Conservation (phyloP, 53 echinoderm and acorn worm genomes). For the Echinometra lucunter region DNA sequence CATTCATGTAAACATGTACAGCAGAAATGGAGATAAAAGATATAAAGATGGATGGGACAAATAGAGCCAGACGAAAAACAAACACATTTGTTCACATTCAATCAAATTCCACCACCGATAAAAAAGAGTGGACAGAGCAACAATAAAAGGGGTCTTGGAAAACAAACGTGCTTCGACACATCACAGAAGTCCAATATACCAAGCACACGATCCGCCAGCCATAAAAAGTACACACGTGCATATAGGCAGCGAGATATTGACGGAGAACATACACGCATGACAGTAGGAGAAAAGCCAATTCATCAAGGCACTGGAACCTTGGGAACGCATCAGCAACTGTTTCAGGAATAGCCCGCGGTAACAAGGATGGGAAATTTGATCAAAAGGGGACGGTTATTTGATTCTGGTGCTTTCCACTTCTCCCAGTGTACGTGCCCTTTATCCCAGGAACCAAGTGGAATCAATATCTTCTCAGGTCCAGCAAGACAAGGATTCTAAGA, state of each 20-base stretch:
- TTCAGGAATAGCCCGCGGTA: constrained; percentile 64
- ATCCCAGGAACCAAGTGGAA: constrained; percentile 42
- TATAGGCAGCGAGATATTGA: constrained; percentile 10
- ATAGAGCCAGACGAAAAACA: constrained; percentile 27
- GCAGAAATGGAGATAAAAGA: background rate
- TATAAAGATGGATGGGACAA: background rate
- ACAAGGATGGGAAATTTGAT: constrained; percentile 61
- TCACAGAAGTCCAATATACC: background rate
- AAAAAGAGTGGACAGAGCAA: constrained; percentile 2
- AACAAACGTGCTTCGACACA: background rate
- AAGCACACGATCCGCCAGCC: constrained; percentile 10
- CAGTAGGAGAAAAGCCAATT: constrained; percentile 51
- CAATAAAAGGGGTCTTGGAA: background rate
- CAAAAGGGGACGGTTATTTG: constrained; percentile 65
- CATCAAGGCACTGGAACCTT: constrained; percentile 41
- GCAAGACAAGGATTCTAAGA: background rate
- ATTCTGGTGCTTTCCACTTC: constrained; percentile 51
- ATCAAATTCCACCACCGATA: background rate
- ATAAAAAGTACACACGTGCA: constrained; percentile 1
- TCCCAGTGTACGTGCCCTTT: constrained; percentile 42
- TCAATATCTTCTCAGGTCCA: constrained; percentile 52
- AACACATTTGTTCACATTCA: constrained; percentile 25
- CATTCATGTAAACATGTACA: background rate
- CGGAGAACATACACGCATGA: constrained; percentile 48
- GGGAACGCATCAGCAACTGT: constrained; percentile 59